phyloP scores from a whole-genome alignment of 2,888 invertebrate species.

The Cantharis lateralis region DNA sequence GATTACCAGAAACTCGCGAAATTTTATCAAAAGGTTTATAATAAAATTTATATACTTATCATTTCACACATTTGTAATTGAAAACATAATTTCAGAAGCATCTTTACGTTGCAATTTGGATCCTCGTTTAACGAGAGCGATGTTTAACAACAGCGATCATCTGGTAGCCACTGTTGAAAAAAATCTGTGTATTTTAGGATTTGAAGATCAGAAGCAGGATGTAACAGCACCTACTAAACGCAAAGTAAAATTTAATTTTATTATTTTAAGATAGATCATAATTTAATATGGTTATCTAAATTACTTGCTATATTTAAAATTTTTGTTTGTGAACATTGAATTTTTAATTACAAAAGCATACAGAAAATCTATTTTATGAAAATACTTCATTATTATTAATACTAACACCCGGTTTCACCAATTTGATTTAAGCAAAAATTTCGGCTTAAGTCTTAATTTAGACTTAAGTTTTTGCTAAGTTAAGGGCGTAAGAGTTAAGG shows the following conservation, averaged over 20 bases:
- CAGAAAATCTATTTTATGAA: too few species aligned
- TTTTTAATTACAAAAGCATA: too few species aligned
- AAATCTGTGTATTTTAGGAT: slow-evolving; percentile 53
- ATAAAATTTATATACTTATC: neutral
- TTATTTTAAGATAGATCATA: neutral
- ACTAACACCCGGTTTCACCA: too few species aligned
- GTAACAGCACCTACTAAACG: slow-evolving; percentile 50
- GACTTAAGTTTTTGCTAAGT: too few species aligned
- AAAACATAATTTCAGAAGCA: neutral
- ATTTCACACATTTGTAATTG: neutral
- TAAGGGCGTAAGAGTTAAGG: too few species aligned
- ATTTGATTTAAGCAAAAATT: too few species aligned
- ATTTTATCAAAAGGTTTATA: slow-evolving; percentile 16
- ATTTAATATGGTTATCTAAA: neutral
- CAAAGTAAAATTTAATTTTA: slow-evolving; percentile 45
- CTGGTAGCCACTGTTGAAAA: slow-evolving; percentile 56
- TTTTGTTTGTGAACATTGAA: too few species aligned
- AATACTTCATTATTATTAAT: too few species aligned
- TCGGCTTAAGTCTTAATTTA: too few species aligned
- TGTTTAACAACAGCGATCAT: slow-evolving; percentile 50
- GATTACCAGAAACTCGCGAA: slow-evolving; percentile 27
- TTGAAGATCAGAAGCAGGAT: slow-evolving; percentile 50
- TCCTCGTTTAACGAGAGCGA: slow-evolving; percentile 44
- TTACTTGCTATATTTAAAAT: too few species aligned
- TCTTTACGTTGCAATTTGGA: slow-evolving; percentile 43